Base-by-base conservation (phyloP, 2,113 vertebrate species). In the Coracopsis vasa region DNA sequence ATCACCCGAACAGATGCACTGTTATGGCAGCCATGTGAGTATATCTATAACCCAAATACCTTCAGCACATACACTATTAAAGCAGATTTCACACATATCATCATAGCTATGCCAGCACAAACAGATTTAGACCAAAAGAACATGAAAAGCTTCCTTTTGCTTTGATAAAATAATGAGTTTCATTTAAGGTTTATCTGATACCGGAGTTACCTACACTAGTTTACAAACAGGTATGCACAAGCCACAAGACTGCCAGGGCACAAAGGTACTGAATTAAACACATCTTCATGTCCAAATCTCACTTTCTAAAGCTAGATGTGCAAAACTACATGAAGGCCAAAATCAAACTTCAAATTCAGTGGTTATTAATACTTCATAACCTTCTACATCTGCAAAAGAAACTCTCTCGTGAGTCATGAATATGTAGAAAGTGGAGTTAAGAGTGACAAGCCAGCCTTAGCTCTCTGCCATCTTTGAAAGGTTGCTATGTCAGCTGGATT, bases 211-310 rank as follows among this genome's bases (percentile, higher is more conserved):
- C 19, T 24, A 3, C 27, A 56, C 5, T 0, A 50, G 28, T 13
- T 27, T 62, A 14, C 33, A 33, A 45, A 50, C 7, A 69, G 16
- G 7, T 2, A 1, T 3, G 2, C 8, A 33, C 14, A 70, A 85
- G 16, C 33, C 77, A 42, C 7, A 33, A 35, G 23, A 44, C 4
- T 3, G 3, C 39, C 4, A 3, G 48, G 4, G 12, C 12, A 31
- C 0, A 0, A 3, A 48, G n/a, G 9, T 66, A 33, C 8, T 25
- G 28, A 87, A 66, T 45, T 35, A 47, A 31, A 25, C 20, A 27
- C 3, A 1, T 33, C 39, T 60, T 65, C 37, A 31, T 58, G 9
- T 53, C 28, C n/a, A 51, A 39, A 28, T 47, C 13, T 84, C 25
- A 33, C 16, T 64, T 60, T 19, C 39, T 64, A 79, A 66, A 94